phyloP scores from a whole-genome alignment of 2,113 vertebrate species.

The Pyrgilauda ruficollis region DNA sequence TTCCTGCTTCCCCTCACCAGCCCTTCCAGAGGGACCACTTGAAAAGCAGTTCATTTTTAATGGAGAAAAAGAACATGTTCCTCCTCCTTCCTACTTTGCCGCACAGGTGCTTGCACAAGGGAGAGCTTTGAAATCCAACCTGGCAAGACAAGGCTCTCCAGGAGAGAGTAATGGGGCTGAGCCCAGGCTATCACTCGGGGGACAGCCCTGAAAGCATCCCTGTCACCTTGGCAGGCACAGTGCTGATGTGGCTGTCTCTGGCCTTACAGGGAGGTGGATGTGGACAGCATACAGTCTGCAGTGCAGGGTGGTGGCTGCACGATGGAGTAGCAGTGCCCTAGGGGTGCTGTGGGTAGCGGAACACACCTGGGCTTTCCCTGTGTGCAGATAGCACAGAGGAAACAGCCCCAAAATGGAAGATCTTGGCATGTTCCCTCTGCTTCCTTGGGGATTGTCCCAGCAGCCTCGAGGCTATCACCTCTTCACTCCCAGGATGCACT shows the following conservation, averaged over 20 bases:
- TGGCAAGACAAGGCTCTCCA: not conserved
- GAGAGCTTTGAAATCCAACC: not conserved
- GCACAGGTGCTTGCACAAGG: not conserved
- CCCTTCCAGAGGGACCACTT: not conserved
- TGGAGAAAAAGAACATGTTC: not conserved
- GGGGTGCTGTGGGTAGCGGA: not conserved
- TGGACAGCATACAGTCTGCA: accelerated
- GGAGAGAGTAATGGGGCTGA: not conserved
- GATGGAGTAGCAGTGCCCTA: not conserved
- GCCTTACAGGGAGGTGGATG: not conserved
- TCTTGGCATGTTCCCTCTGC: not conserved
- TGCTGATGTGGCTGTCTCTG: accelerated
- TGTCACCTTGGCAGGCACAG: not conserved
- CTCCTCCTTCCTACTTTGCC: not conserved
- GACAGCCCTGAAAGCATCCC: not conserved
- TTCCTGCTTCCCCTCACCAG: not conserved
- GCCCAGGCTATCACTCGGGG: not conserved
- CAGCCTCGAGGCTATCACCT: not conserved
- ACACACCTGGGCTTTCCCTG: not conserved
- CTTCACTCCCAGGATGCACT: not conserved
- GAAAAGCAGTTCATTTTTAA: not conserved
- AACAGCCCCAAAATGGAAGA: not conserved
- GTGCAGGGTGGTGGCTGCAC: not conserved
- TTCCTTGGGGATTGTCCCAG: not conserved
- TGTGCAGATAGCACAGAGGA: not conserved